A percentile compares a stretch with the other conserved stretches of the same genome.
phyloP scores from a whole-genome alignment of 2,797 vertebrate genomes.

The Sardinella longiceps region DNA sequence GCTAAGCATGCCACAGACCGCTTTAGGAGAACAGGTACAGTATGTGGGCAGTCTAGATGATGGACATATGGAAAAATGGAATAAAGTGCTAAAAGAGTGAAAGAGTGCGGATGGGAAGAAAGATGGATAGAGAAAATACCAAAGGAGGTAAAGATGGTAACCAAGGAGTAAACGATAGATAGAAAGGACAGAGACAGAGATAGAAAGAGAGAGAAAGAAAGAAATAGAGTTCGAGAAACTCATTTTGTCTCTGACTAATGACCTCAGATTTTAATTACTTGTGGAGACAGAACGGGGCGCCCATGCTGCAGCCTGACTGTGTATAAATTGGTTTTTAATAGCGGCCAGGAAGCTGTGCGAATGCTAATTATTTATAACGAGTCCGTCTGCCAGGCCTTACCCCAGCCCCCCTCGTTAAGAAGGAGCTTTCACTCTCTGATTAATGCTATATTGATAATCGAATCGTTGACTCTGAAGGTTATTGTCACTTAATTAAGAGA shows the following conservation, averaged over 20 bases:
- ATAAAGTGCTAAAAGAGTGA: no score
- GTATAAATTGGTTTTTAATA: conserved; percentile 56
- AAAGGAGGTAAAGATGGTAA: neutral
- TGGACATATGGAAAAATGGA: neutral
- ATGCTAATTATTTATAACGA: conserved; percentile 51
- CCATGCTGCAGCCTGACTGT: neutral
- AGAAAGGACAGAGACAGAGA: neutral
- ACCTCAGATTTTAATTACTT: conserved; percentile 13
- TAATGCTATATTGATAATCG: conserved; percentile 16
- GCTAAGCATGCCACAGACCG: neutral
- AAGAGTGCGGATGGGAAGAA: no score
- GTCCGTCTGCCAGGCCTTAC: neutral
- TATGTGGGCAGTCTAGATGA: neutral
- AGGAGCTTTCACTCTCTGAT: neutral
- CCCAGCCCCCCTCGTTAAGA: neutral
- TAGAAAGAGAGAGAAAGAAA: neutral
- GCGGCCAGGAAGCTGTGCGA: conserved; percentile 43
- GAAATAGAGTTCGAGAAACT: neutral
- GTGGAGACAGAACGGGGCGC: conserved; percentile 4
- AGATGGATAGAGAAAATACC: neutral
- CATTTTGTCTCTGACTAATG: conserved; percentile 12
- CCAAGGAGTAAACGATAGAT: neutral
- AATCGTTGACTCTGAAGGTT: conserved; percentile 16
- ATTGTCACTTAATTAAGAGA: conserved; percentile 19
- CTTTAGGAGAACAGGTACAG: neutral